phyloP scores from a whole-genome alignment of 2,888 invertebrate species.

The Apamea anceps region DNA sequence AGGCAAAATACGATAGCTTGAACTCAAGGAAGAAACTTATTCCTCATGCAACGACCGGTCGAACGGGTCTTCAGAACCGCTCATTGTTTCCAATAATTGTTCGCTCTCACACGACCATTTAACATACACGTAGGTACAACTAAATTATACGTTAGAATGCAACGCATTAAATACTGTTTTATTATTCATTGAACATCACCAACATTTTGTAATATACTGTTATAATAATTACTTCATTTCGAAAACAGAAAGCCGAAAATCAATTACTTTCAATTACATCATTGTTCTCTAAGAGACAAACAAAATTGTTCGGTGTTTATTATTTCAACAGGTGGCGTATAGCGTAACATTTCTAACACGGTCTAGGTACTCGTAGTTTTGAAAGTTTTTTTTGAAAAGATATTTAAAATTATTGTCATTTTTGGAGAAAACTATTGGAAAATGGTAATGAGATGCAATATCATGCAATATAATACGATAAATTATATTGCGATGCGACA shows the following conservation, averaged over 20 bases:
- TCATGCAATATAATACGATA: not conserved
- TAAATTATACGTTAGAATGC: constrained; percentile 54
- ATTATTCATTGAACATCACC: constrained; percentile 27
- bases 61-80: constrained; percentile 48
- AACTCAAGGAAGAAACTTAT: constrained; percentile 51
- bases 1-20: constrained; percentile 48
- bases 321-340: constrained; percentile 23
- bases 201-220: constrained; percentile 17
- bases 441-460: not conserved
- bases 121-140: constrained; percentile 20
- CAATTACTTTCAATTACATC: constrained; percentile 38
- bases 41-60: constrained; percentile 57
- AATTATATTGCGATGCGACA: not conserved
- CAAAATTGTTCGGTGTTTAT: constrained; percentile 32
- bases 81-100: constrained; percentile 66
- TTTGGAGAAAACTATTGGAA: too few relatives aligned
- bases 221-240: constrained; percentile 43
- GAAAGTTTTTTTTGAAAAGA: constrained; percentile 4
- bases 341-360: constrained; percentile 22
- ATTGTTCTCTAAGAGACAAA: constrained; percentile 25
- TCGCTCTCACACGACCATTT: constrained; percentile 55
- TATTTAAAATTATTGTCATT: not conserved
- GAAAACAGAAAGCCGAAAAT: constrained; percentile 47
- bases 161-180: constrained; percentile 17
- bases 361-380: constrained; percentile 18